Evolutionary conservation across 2,888 invertebrate species (phyloP).

Genomic region (Tiliacea citrago): DNA sequence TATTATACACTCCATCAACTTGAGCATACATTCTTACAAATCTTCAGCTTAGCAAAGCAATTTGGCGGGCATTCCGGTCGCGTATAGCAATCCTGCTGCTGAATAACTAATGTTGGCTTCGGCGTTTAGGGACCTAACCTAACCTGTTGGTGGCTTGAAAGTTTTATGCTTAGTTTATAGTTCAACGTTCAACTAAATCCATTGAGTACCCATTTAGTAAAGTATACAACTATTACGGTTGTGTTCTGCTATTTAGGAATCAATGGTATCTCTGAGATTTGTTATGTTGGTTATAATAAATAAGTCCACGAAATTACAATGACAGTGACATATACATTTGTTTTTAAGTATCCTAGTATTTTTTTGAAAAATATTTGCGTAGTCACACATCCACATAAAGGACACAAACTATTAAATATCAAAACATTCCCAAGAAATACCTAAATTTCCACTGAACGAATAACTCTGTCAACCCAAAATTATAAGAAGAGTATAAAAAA

Average conservation of each 20-base stretch:
- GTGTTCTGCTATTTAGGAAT: neutral
- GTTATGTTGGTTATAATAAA: too few species aligned
- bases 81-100: slow-evolving; percentile 39
- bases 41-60: slow-evolving; percentile 38
- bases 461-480: slow-evolving; percentile 19
- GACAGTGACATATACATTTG: neutral
- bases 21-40: slow-evolving; percentile 39
- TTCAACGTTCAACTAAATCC: neutral
- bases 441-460: slow-evolving; percentile 11
- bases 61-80: slow-evolving; percentile 49
- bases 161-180: slow-evolving; percentile 39
- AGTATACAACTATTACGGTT: neutral
- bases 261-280: neutral
- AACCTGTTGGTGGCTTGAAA: slow-evolving; percentile 55
- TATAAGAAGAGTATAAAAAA: neutral
- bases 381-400: neutral
- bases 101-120: slow-evolving; percentile 54
- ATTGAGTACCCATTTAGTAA: slow-evolving; percentile 14
- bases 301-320: neutral
- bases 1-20: slow-evolving; percentile 30
- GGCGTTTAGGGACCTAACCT: slow-evolving; percentile 40
- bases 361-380: neutral
- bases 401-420: slow-evolving; percentile 7
- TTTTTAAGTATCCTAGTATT: neutral
- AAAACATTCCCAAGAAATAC: slow-evolving; percentile 14